Conservation (phyloP, 2,797 vertebrate genomes). For the Florisuga fusca region DNA sequence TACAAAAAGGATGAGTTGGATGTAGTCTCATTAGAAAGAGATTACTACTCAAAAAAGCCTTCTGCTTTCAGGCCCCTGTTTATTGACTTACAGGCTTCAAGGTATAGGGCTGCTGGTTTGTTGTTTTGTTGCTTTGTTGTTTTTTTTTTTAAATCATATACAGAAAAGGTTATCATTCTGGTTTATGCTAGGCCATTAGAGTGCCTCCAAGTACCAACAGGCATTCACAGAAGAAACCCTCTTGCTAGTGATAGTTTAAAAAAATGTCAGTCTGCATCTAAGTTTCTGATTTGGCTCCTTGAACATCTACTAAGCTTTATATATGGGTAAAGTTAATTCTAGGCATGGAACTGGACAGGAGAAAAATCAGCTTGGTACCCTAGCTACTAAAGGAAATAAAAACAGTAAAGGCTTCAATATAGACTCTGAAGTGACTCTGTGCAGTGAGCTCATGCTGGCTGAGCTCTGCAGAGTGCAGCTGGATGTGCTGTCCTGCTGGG, state of each 20-base stretch:
- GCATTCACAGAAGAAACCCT: not conserved
- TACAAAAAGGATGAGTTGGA: not conserved
- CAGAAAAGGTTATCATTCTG: not conserved
- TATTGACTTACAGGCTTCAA: not conserved
- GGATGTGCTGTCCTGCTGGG: not conserved
- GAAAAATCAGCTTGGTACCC: not conserved
- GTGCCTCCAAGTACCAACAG: not conserved
- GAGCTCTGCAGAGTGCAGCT: not conserved
- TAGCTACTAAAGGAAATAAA: not conserved
- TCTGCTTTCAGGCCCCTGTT: not conserved
- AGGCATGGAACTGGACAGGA: slow-evolving; percentile 25
- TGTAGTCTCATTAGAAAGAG: not conserved
- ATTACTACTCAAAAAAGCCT: not conserved
- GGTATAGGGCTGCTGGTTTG: not conserved
- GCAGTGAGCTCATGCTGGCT: not conserved
- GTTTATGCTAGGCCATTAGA: not conserved
- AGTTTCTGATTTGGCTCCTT: not conserved
- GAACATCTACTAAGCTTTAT: slow-evolving; percentile 22
- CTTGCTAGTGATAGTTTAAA: not conserved
- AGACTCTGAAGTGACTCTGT: not conserved
- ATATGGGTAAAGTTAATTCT: slow-evolving; percentile 21
- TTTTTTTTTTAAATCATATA: not conserved
- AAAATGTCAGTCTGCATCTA: not conserved
- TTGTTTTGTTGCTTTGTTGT: too few species aligned
- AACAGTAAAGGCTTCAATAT: not conserved